Evolutionary conservation across 2,888 invertebrate genomes (phyloP).

Genomic region (Netelia fuscicornis): DNA sequence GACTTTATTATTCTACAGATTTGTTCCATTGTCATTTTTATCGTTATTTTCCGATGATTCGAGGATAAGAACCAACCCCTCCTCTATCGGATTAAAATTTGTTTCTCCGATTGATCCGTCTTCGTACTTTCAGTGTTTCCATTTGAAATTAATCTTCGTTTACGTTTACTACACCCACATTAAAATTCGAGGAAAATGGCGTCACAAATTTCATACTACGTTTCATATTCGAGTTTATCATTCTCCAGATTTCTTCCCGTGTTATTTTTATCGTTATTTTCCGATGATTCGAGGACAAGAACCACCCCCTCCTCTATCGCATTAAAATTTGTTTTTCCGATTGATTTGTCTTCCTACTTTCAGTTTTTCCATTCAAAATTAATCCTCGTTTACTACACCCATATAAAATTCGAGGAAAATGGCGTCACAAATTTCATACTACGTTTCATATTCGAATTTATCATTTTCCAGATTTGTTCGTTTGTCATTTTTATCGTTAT

Average conservation of each 20-base stretch:
- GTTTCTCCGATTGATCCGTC: neutral
- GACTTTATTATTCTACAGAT: neutral
- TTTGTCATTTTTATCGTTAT: neutral
- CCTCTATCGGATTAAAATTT: neutral
- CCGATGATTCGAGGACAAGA: neutral
- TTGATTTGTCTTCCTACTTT: no score
- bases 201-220: no score
- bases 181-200: no score
- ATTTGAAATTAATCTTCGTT: no score
- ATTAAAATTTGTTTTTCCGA: neutral
- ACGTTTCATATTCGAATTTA: neutral
- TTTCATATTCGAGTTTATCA: neutral
- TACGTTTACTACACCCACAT: no score
- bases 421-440: no score
- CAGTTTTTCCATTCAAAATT: no score
- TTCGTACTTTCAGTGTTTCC: no score
- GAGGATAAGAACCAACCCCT: neutral
- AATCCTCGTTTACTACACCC: no score
- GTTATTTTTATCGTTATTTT: neutral
- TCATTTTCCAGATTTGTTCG: neutral
- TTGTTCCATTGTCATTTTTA: neutral
- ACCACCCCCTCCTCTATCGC: neutral
- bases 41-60: neutral
- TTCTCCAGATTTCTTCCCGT: neutral
- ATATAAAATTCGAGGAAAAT: no score